Percentiles rank a stretch among this genome's conserved stretches.
phyloP scores from a whole-genome alignment of 2,888 invertebrate genomes.

The Meiosimyza platycephala region DNA sequence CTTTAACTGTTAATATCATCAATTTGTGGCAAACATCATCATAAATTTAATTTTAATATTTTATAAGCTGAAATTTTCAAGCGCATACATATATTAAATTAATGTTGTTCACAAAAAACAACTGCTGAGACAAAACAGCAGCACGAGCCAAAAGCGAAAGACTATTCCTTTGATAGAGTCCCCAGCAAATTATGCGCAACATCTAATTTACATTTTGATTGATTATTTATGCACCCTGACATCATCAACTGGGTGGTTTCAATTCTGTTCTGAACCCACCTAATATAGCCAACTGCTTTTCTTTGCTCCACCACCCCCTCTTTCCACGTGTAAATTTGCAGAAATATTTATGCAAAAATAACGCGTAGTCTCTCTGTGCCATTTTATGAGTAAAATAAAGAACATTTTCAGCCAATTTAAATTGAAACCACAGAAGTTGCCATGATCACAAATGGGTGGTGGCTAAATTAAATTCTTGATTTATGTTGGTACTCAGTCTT shows the following conservation, averaged over 20 bases:
- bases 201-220: conserved; percentile 53
- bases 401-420: not conserved
- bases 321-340: not conserved
- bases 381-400: not conserved
- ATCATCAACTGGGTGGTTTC: not conserved
- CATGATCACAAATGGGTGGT: not conserved
- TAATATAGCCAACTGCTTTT: not conserved
- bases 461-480: not conserved
- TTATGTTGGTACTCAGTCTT: too few relatives aligned
- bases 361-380: not conserved
- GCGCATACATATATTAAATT: not conserved
- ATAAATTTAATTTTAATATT: conserved; percentile 38
- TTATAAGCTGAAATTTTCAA: conserved; percentile 29
- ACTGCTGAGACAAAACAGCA: not conserved
- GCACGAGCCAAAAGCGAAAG: not conserved
- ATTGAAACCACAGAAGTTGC: not conserved
- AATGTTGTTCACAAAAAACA: conserved; percentile 1
- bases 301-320: not conserved
- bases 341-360: not conserved
- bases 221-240: conserved; percentile 46
- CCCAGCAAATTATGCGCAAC: not conserved
- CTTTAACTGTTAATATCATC: not conserved
- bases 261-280: conserved; percentile 10
- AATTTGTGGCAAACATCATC: conserved; percentile 21
- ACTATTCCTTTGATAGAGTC: not conserved